phyloP scores from a whole-genome alignment of 2,797 vertebrate species.

The Phoxinus dragarum region DNA sequence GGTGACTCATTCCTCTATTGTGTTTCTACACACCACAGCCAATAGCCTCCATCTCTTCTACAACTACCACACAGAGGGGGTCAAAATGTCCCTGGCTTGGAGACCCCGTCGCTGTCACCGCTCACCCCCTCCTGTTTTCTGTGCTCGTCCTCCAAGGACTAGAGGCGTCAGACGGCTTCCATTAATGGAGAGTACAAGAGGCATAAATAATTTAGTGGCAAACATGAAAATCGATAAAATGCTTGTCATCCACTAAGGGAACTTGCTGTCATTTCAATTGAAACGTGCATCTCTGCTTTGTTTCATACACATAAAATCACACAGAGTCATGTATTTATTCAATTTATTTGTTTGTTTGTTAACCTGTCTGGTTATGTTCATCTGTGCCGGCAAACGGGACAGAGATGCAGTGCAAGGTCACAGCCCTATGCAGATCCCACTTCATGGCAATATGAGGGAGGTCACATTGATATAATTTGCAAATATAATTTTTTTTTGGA shows the following conservation, averaged over 20 bases:
- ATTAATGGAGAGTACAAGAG: constrained; percentile 35
- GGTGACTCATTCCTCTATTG: constrained; percentile 29
- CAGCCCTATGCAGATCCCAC: neutral
- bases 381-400: neutral
- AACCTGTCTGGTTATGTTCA: neutral
- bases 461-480: neutral
- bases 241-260: constrained; percentile 36
- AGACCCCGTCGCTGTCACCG: neutral
- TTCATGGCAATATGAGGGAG: neutral
- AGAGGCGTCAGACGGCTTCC: constrained; percentile 14
- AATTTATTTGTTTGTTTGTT: neutral
- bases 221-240: constrained; percentile 45
- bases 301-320: neutral
- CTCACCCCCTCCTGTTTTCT: neutral
- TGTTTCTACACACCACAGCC: constrained; percentile 36
- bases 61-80: neutral
- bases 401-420: neutral
- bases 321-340: neutral
- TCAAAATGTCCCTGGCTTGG: constrained; percentile 1
- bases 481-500: neutral
- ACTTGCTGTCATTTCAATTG: constrained; percentile 13
- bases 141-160: constrained; percentile 3
- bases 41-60: constrained; percentile 20
- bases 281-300: neutral
- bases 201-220: constrained; percentile 43